A percentile compares a stretch with the other conserved stretches of the same genome.
Evolutionary conservation across 1,140 invertebrate genomes (phyloP).

Genomic region (Rhopalosiphum padi): DNA sequence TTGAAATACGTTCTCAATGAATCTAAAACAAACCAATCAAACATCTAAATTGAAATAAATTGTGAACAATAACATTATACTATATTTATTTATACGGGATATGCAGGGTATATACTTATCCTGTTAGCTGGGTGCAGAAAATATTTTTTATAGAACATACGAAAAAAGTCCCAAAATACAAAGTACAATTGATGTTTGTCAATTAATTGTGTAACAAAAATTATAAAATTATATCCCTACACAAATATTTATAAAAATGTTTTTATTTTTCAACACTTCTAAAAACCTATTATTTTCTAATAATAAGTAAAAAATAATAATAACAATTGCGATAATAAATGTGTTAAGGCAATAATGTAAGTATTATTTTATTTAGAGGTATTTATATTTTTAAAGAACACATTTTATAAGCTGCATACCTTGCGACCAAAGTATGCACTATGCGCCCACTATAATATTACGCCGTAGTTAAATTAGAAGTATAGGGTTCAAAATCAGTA

Average conservation of each 20-base stretch:
- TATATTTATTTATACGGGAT: neutral
- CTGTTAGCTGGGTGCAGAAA: too few species aligned
- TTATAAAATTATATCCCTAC: neutral
- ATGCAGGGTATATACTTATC: too few species aligned
- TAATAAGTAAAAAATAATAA: too few species aligned
- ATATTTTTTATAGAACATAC: neutral
- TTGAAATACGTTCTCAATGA: neutral
- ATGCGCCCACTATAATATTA: neutral
- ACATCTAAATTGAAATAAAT: neutral
- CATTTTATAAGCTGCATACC: too few species aligned
- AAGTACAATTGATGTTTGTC: neutral
- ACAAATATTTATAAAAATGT: neutral
- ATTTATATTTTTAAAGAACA: too few species aligned
- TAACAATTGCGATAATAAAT: too few species aligned
- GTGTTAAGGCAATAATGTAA: too few species aligned
- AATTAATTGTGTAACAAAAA: neutral
- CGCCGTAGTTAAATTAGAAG: neutral
- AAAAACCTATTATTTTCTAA: neutral
- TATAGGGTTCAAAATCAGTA: neutral
- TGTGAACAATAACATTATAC: neutral
- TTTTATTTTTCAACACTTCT: neutral
- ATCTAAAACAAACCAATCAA: slow-evolving; percentile 3
- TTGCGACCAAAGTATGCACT: neutral
- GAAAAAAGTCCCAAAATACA: neutral
- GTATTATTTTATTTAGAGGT: too few species aligned